Evolutionary conservation across 2,888 invertebrate genomes (phyloP), one percentile per base, ranked within the genome.

Genomic region (Luperina testacea): DNA sequence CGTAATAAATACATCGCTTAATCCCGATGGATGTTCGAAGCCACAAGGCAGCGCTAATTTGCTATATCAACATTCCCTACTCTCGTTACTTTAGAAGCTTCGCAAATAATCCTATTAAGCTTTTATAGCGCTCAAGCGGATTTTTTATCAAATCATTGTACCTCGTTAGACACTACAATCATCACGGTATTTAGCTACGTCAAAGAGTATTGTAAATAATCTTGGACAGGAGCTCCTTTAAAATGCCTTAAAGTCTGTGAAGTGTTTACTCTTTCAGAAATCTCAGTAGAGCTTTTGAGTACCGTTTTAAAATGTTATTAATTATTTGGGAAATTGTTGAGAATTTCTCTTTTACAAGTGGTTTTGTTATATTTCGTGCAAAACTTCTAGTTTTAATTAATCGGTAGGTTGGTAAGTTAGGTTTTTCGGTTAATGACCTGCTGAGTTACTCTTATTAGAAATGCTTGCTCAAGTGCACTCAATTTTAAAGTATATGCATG

Each of bases 121-220:
- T 83, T 81, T 85, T 81, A 70, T 27, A 80, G 68, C 78, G 75
- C 74, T 85, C 38, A 32, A 79, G 75, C 69, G 38, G 73, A 69
- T 79, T 78, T 84, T 83, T 83, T 77, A 87, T 82, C 78, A 73
- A 89, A 89, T 89, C 70, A 78, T 81, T 67, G 70, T 77, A 83
- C 85, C 78, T 89, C 87, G 81, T 89, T 87, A 87, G 78, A 76
- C 17, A 79, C 15, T 48, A 71, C 69, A 89, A 87, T 87, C 65
- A 81, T 76, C 42, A 67, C 64, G 72, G 72, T 72, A 53, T 75
- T 75, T 80, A 78, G 32, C n/a, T 61, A n/a, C 76, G 53, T 68
- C 77, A 77, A 78, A 87, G 78, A 83, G 72, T 75, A 82, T 70
- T 76, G 68, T 84, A 86, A 78, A 77, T 78, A 78, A 79, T 72